Conservation (phyloP, 2,113 vertebrate genomes). For the Irena cyanogastra region DNA sequence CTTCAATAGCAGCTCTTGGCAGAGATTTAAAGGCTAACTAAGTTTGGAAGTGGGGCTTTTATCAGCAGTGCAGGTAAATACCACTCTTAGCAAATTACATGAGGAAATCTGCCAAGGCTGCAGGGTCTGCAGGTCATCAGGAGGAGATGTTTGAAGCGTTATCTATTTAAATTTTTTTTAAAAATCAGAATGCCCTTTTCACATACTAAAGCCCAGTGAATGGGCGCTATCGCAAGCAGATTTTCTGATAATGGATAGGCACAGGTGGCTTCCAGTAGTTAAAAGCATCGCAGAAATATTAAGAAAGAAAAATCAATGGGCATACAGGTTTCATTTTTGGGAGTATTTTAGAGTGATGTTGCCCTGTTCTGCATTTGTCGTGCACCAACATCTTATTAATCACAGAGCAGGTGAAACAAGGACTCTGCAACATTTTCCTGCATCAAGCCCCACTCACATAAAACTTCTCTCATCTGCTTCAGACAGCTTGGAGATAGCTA, state of each 20-base stretch:
- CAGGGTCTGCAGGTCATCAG: background rate
- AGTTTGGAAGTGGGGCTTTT: background rate
- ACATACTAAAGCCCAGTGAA: background rate
- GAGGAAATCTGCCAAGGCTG: background rate
- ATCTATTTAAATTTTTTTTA: background rate
- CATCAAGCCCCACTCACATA: background rate
- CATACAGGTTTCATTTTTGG: background rate
- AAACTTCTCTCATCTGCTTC: background rate
- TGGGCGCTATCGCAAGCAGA: background rate
- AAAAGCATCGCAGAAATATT: background rate
- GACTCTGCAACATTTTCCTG: background rate
- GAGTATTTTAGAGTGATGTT: background rate
- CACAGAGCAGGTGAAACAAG: background rate
- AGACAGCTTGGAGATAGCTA: background rate
- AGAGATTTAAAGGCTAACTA: slow-evolving; percentile 23
- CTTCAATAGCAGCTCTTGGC: slow-evolving; percentile 8
- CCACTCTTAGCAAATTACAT: background rate
- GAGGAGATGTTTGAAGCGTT: slow-evolving; percentile 3
- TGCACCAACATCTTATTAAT: background rate
- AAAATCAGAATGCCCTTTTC: background rate
- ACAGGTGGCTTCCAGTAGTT: background rate
- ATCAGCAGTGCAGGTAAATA: slow-evolving; percentile 16
- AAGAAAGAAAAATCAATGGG: background rate
- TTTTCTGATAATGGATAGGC: background rate
- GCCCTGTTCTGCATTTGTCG: background rate